phyloP scores from a whole-genome alignment of 35 echinoderm and acorn worm genomes.

The Chiridota heheva region DNA sequence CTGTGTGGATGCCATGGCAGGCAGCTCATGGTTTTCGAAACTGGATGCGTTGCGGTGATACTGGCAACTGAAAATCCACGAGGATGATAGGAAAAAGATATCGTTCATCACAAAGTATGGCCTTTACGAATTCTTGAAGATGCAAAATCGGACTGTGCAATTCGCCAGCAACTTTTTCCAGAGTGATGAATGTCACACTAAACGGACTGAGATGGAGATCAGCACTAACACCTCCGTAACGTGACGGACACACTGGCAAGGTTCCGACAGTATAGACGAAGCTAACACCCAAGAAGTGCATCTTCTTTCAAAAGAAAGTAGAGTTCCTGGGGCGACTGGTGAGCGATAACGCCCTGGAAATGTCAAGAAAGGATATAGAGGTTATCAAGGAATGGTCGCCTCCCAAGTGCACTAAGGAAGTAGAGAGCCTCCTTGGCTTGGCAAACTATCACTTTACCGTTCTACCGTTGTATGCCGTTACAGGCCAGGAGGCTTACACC shows the following conservation, averaged over 20 bases:
- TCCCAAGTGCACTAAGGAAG: slow-evolving; percentile 21
- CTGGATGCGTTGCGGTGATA: slow-evolving; percentile 49
- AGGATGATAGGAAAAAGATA: slow-evolving; percentile 52
- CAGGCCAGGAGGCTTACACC: slow-evolving; percentile 13
- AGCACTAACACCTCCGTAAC: slow-evolving; percentile 31
- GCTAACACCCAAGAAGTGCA: slow-evolving; percentile 58
- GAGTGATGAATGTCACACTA: slow-evolving; percentile 34
- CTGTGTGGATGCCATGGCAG: slow-evolving; percentile 43
- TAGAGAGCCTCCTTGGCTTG: slow-evolving; percentile 45
- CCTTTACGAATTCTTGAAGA: slow-evolving; percentile 29
- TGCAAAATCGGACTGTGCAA: slow-evolving; percentile 42
- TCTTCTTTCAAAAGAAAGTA: slow-evolving; percentile 41
- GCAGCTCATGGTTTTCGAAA: slow-evolving; percentile 60
- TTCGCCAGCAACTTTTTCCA: slow-evolving; percentile 35
- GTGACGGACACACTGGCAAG: slow-evolving; percentile 7
- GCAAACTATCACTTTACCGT: slow-evolving; percentile 43
- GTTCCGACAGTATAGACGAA: slow-evolving; percentile 26
- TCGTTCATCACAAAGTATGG: slow-evolving; percentile 59
- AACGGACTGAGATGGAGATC: slow-evolving; percentile 40
- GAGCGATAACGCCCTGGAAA: not conserved
- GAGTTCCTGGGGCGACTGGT: slow-evolving; percentile 37
- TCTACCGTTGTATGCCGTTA: slow-evolving; percentile 44
- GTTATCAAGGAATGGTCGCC: slow-evolving; percentile 33
- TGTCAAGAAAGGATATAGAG: not conserved
- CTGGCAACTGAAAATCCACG: slow-evolving; percentile 52